These are phyloP conservation scores for Sebastes taczanowskii DNA, from an alignment of 2,797 vertebrate genomes.

Conservation along the genomic window DNA sequence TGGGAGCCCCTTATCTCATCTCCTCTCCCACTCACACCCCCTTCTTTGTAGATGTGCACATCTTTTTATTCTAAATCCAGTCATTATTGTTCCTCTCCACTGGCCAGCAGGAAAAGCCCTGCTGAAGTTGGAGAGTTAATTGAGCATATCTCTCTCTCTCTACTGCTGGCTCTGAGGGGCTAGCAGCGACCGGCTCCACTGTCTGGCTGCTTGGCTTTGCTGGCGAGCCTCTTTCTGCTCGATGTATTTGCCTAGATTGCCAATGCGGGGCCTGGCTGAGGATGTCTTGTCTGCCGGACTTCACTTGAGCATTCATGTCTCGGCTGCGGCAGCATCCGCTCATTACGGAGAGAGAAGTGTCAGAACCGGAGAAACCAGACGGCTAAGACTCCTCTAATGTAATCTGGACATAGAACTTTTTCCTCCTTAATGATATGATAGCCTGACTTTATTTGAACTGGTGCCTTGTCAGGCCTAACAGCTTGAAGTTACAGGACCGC, in stretches of 20 bases:
- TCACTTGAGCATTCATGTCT: conserved; percentile 85
- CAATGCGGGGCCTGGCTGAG: conserved; percentile 73
- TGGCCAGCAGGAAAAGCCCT: conserved; percentile 82
- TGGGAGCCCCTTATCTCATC: conserved; percentile 77
- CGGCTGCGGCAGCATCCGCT: conserved; percentile 73
- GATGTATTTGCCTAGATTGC: conserved; percentile 81
- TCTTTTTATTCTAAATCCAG: conserved; percentile 87
- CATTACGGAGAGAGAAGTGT: conserved; percentile 86
- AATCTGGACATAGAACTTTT: conserved; percentile 86
- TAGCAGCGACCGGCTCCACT: conserved; percentile 58
- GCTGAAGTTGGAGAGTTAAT: conserved; percentile 85
- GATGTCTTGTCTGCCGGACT: conserved; percentile 81
- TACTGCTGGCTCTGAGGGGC: conserved; percentile 69
- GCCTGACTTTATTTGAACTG: conserved; percentile 78
- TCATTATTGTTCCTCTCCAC: conserved; percentile 85
- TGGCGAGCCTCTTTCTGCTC: conserved; percentile 72
- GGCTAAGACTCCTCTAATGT: conserved; percentile 80
- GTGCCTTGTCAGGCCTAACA: conserved; percentile 78
- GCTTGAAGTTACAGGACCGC: conserved; percentile 62
- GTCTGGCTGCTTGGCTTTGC: conserved; percentile 68
- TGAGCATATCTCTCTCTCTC: conserved; percentile 77
- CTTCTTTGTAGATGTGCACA: conserved; percentile 83
- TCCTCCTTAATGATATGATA: conserved; percentile 83
- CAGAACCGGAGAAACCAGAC: conserved; percentile 77
- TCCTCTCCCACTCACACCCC: conserved; percentile 65